Base-by-base conservation (phyloP, 2,888 invertebrate species). In the Pecten maximus region DNA sequence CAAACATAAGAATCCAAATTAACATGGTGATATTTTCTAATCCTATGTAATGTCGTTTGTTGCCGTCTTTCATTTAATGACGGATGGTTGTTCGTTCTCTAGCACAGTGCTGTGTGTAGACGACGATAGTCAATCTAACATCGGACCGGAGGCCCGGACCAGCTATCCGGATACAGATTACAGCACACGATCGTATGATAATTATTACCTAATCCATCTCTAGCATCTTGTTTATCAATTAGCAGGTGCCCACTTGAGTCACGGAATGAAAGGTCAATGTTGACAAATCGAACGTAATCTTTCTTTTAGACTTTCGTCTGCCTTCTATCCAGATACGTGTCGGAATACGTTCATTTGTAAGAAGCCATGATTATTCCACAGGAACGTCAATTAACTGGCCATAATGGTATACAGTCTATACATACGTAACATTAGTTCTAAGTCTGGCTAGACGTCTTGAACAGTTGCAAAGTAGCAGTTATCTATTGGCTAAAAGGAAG, bases 1-100 rank as follows among this genome's bases (percentile, higher is more conserved):
- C 88, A 23, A 90, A 44, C 10, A 88, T 40, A 10, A 60, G 54
- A 19, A 90, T 40, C 39, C 87, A 87, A n/a, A 86, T 44, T n/a
- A 88, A 16, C 88, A 44, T 88, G 1, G 3, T 88, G 40, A 3
- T 28, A 3, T n/a, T 2, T 60, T 28, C 3, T 8, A 10, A 60
- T 60, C n/a, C 6, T 6, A 60, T 60, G 60, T 28, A 28, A 16
- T 28, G 4, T 28, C 3, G 4, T 60, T 28, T n/a, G 28, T 28
- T n/a, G n/a, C 4, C 3, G 2, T 28, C 28, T n/a, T 28, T 60
- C 3, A 3, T 60, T 10, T 60, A 60, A n/a, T 60, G 4, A 3
- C 60, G 28, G 28, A n/a, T 60, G 4, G n/a, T 8, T 10, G 28
- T 60, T 44, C 8, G 8, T 44, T 44, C 12, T 12, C 6, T 10